Conservation (phyloP, 2,888 invertebrate genomes). For the Drosophila tanythrix region DNA sequence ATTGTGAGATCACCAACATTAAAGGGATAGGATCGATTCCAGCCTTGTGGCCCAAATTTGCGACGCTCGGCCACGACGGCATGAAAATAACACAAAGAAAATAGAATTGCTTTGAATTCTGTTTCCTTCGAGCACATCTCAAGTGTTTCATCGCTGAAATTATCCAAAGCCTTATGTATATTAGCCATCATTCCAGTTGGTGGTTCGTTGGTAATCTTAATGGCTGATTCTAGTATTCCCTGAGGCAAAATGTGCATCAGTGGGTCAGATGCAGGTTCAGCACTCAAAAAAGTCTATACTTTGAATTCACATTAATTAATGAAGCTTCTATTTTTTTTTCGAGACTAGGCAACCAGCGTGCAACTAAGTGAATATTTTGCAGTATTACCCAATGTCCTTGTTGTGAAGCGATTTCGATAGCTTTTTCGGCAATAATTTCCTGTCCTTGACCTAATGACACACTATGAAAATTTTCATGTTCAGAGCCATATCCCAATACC, state of each 20-base stretch:
- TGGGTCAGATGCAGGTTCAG: constrained; percentile 92
- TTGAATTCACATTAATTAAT: constrained; percentile 88
- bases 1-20: constrained; percentile 95
- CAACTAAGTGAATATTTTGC: constrained; percentile 96
- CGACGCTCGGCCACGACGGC: constrained; percentile 96
- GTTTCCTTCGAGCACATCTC: constrained; percentile 97
- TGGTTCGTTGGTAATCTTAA: constrained; percentile 2
- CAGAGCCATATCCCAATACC: constrained; percentile 91
- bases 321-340: constrained; percentile 96
- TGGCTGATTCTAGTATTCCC: constrained; percentile 1
- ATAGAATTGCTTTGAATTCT: constrained; percentile 95
- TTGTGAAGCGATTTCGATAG: constrained; percentile 91
- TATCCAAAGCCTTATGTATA: constrained; percentile 1
- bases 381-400: constrained; percentile 96
- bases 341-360: constrained; percentile 93
- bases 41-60: constrained; percentile 88
- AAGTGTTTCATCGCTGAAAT: constrained; percentile 94
- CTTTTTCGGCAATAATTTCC: constrained; percentile 95
- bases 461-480: constrained; percentile 94
- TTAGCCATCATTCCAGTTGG: not conserved
- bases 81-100: constrained; percentile 96
- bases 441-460: constrained; percentile 98
- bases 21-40: constrained; percentile 89
- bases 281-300: constrained; percentile 92
- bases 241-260: constrained; percentile 84